Evolutionary conservation across 2,888 invertebrate genomes (phyloP), one percentile per base, ranked within the genome.

Genomic region (Cremastobaeus sp.): DNA sequence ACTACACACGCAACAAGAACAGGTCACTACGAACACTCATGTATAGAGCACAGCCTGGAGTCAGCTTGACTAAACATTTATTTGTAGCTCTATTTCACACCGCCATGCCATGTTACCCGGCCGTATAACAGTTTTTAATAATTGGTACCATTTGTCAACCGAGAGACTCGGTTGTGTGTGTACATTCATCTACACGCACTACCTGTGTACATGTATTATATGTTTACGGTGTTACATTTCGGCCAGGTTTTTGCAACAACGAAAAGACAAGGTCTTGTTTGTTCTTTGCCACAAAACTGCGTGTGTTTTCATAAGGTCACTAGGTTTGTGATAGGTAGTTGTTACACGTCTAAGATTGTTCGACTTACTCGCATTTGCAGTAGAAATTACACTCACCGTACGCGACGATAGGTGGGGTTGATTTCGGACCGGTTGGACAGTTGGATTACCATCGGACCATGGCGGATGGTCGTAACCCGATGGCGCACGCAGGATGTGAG

Each of bases 341-440:
- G 62, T 65, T 71, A 45, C 59, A 71, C 70, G 73, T 75, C 66
- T 75, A 73, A 41, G 69, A 66, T 41, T 72, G 62, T 48, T 70
- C 62, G 73, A 75, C 75, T 71, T 77, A 77, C 75, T 69, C 75
- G 71, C 75, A 75, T 60, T 70, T 54, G 57, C 77, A 75, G 68
- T 73, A 74, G 50, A 83, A 79, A 81, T 81, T 73, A 62, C 82
- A 87, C 87, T 87, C 87, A 87, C 87, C 87, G 86, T 86, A 87
- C 86, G 86, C 86, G 85, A 81, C 82, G 78, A 81, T 82, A 83
- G 82, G 81, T 83, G 81, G 83, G 85, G 84, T 84, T 79, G 81
- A 80, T 74, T 81, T 83, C 77, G 82, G 78, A 82, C 82, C 84
- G 81, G 82, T 82, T 76, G 77, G 80, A 78, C 81, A 82, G 81